Percentiles rank a stretch among this genome's conserved stretches.
Conservation (phyloP, 2,797 vertebrate species). For the Pantherophis vulpinus region DNA sequence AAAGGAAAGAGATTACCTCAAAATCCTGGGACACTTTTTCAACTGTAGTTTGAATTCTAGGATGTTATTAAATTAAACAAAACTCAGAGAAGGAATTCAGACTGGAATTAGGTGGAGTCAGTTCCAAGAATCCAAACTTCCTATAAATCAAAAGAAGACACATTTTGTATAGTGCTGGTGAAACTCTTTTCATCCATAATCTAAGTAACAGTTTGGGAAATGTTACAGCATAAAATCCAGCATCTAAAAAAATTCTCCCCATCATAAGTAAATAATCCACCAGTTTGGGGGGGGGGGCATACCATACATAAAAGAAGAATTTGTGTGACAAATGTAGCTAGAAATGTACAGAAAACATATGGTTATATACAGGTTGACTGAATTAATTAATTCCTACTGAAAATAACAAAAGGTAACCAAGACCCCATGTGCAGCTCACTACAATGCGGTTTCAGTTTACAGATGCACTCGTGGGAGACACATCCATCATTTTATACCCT, state of each 20-base stretch:
- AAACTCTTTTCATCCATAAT: not conserved
- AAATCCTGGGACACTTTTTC: not conserved
- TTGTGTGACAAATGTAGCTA: not conserved
- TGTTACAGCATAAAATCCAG: not conserved
- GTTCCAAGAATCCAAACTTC: not conserved
- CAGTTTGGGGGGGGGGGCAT: accelerated
- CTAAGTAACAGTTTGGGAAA: not conserved
- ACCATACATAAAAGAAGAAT: not conserved
- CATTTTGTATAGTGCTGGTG: not conserved
- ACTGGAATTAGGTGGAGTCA: not conserved
- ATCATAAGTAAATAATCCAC: not conserved
- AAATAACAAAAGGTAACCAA: not conserved
- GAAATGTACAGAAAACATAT: not conserved
- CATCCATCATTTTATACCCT: not conserved
- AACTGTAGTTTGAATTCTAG: not conserved
- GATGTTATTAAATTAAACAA: not conserved
- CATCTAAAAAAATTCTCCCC: too few species aligned
- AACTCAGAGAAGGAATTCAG: not conserved
- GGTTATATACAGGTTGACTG: not conserved
- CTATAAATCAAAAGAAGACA: not conserved
- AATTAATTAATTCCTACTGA: not conserved
- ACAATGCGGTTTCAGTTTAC: not conserved
- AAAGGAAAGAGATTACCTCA: not conserved
- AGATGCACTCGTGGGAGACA: not conserved
- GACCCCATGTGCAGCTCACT: not conserved